These are phyloP conservation scores for Euleptes europaea DNA, from an alignment of 2,113 vertebrate species.

Conservation along the genomic window DNA sequence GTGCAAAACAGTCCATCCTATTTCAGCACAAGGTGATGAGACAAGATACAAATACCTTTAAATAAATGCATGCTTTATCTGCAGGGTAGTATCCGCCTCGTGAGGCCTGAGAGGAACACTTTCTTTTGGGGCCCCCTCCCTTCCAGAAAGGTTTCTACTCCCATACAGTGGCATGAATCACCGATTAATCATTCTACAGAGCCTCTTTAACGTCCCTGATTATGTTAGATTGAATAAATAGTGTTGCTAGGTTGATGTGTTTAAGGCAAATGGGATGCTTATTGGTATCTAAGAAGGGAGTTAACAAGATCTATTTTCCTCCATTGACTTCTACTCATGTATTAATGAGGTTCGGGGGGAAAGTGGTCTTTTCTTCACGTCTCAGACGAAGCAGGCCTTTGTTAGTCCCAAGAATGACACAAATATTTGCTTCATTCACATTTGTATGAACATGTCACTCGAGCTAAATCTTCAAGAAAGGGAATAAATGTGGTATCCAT, in stretches of 20 bases:
- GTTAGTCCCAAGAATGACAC: conserved; percentile 65
- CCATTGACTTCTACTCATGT: conserved; percentile 70
- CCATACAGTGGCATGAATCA: conserved; percentile 65
- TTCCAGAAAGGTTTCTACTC: conserved; percentile 43
- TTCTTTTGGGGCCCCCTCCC: conserved; percentile 51
- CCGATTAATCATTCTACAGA: conserved; percentile 66
- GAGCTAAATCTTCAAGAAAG: conserved; percentile 63
- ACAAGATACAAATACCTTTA: too few species aligned
- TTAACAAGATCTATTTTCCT: conserved; percentile 71
- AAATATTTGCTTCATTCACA: conserved; percentile 70
- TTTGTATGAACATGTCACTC: conserved; percentile 67
- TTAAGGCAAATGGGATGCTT: conserved; percentile 71
- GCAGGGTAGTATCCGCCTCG: conserved; percentile 45
- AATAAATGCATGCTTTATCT: conserved; percentile 18
- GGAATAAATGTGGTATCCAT: conserved; percentile 62
- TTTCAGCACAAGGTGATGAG: too few species aligned
- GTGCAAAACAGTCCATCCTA: too few species aligned
- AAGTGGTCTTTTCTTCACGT: conserved; percentile 60
- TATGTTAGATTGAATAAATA: conserved; percentile 70
- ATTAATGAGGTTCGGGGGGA: conserved; percentile 72
- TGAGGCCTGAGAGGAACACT: conserved; percentile 40
- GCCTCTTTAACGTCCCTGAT: conserved; percentile 66
- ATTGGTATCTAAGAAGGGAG: conserved; percentile 70
- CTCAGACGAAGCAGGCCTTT: conserved; percentile 65
- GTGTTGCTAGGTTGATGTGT: conserved; percentile 69